Percentiles rank a stretch among this genome's conserved stretches.
Conservation (phyloP, 2,797 vertebrate species). For the Crenichthys baileyi region DNA sequence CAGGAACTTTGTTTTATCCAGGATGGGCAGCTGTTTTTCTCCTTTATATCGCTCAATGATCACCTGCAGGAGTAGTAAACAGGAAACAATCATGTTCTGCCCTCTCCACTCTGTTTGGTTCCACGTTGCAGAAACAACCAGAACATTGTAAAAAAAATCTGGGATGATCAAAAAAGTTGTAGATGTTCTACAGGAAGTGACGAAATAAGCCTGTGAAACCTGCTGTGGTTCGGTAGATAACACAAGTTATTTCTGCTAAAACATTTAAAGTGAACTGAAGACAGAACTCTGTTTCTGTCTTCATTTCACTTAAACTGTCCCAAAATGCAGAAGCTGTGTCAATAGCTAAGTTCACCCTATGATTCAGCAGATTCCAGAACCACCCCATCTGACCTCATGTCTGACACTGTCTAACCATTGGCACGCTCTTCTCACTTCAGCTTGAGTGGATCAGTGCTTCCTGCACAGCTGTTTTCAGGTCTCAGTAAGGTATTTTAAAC, state of each 20-base stretch:
- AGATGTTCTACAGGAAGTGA: no score
- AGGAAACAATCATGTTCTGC: not conserved
- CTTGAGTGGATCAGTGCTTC: no score
- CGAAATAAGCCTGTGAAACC: not conserved
- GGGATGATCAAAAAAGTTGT: no score
- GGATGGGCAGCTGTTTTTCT: constrained; percentile 94
- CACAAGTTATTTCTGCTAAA: not conserved
- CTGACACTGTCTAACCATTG: no score
- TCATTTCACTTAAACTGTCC: not conserved
- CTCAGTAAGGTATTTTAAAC: no score
- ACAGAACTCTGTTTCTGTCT: not conserved
- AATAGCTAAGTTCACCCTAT: not conserved
- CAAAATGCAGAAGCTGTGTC: not conserved
- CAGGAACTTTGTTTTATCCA: constrained; percentile 99
- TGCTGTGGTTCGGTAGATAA: no score
- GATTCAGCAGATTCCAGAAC: not conserved
- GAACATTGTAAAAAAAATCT: not conserved
- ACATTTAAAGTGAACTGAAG: not conserved
- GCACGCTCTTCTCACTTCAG: no score
- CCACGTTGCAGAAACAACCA: not conserved
- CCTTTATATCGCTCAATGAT: constrained; percentile 98
- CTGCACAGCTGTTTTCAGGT: no score
- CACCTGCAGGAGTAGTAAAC: constrained; percentile 79
- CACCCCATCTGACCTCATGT: no score
- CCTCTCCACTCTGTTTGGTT: not conserved